Base-by-base conservation (phyloP, 1,140 invertebrate species). In the Drosophila nikananu region DNA sequence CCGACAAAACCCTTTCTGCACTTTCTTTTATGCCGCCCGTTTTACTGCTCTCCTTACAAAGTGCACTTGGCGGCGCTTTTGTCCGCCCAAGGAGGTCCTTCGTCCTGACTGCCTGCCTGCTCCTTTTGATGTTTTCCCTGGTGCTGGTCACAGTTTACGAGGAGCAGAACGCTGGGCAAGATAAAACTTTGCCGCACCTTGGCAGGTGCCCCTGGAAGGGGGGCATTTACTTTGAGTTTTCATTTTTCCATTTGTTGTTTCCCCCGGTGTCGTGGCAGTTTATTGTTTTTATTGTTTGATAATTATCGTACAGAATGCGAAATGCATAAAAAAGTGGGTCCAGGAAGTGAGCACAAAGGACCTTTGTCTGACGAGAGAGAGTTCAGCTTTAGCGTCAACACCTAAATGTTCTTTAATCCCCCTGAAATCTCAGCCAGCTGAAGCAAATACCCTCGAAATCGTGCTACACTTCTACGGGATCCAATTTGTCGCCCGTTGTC, bases 241-340 rank as follows among this genome's bases (percentile, higher is more conserved):
- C 59, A 42, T 78, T 61, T 72, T 60, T 72, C 39, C 35, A 63
- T 62, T 67, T 61, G 42, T 61, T 51, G 32, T 52, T 72, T 48
- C 21, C 52, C 52, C 25, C 65, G 80, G 84, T 86, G 84, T 89
- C 84, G 75, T 83, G 72, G 68, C 77, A 86, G 84, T 89, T 86
- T 86, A 86, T 86, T 86, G 83, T 89, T 86, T 86, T 86, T 89
- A 86, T 86, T 86, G 83, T 86, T 86, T 86, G 84, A 86, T 86
- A 86, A 86, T 86, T 86, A 86, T 86, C 77, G 77, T 84, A 59
- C 37, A 21, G 42, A 87, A 77, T 77, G 62, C 37, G 73, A 86
- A 82, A 65, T 55, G 74, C 65, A 71, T 48, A 86, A 84, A 77
- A 84, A 80, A 27, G 5, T 6, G 27, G 27, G 27, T 27, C 27